Base-by-base conservation (phyloP, 2,888 invertebrate species). In the Tridacna crocea region DNA sequence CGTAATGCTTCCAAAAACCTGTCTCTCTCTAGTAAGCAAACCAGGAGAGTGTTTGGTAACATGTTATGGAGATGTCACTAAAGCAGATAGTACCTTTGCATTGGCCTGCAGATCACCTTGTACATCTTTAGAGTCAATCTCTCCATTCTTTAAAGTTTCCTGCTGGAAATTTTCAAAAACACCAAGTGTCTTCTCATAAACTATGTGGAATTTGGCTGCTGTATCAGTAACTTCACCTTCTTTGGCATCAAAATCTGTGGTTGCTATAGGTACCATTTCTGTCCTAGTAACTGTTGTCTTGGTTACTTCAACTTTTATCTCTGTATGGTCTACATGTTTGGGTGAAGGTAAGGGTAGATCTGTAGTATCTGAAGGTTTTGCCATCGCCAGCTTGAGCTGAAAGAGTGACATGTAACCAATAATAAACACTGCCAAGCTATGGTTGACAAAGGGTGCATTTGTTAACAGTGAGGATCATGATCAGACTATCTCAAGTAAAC, bases 21-120 rank as follows among this genome's bases (percentile, higher is more conserved):
- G 3, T 10, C 55, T 19, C 19, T 19, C 10, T 3, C 1, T 2
- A 10, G 3, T 19, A 3, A 6, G 3, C 10, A 55, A 55, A 1
- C 1, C 15, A 19, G 55, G 55, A 55, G 55, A 55, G 2, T 61
- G 19, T 63, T 22, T 15, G 55, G 55, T 15, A 19, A 55, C 3
- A 55, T 3, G 3, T 15, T 55, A 19, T 6, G 10, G 15, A 13
- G 22, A 22, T 63, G 63, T 6, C 3, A 63, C 24, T 26, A 4
- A 3, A 66, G 48, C 15, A 72, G 15, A 17, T 13, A 46, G 60
- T 75, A 93, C 93, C 90, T 90, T 88, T 17, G 91, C 85, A 75
- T 87, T 90, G 24, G 87, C 88, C 73, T 93, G 91, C n/a, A 91
- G 77, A 46, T 90, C 90, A 19, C 90, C 90, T 17, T 75, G 72